phyloP scores from a whole-genome alignment of 2,797 vertebrate species.

The Phylloscopus collybita region DNA sequence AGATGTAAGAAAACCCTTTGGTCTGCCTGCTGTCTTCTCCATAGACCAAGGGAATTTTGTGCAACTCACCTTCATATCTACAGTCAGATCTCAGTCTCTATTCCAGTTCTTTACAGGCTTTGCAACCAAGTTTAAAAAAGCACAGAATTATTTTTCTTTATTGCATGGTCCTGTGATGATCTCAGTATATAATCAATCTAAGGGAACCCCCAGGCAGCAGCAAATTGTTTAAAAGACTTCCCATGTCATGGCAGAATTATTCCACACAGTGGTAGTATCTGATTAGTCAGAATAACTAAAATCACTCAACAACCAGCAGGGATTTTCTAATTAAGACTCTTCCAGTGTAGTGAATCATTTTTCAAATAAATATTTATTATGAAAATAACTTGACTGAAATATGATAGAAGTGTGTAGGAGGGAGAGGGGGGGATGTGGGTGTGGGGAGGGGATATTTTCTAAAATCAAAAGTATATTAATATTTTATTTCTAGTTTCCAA shows the following conservation, averaged over 20 bases:
- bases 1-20: not conserved
- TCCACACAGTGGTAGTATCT: not conserved
- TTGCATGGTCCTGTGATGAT: not conserved
- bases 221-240: conserved; percentile 21
- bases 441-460: fast-evolving
- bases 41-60: not conserved
- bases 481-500: not conserved
- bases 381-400: conserved; percentile 1
- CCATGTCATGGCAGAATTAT: not conserved
- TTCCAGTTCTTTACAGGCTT: not conserved
- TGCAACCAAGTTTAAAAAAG: not conserved
- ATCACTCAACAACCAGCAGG: not conserved
- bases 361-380: not conserved
- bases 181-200: not conserved
- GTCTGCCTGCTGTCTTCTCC: not conserved
- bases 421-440: not conserved
- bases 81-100: not conserved
- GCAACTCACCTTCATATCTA: not conserved
- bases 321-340: conserved; percentile 32
- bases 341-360: not conserved
- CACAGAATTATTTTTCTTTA: not conserved
- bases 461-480: not conserved
- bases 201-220: not conserved
- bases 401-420: not conserved
- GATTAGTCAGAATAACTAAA: conserved; percentile 21